These are phyloP conservation scores for Polydesmus complanatus DNA, from an alignment of 2,888 invertebrate species.

Conservation along the genomic window DNA sequence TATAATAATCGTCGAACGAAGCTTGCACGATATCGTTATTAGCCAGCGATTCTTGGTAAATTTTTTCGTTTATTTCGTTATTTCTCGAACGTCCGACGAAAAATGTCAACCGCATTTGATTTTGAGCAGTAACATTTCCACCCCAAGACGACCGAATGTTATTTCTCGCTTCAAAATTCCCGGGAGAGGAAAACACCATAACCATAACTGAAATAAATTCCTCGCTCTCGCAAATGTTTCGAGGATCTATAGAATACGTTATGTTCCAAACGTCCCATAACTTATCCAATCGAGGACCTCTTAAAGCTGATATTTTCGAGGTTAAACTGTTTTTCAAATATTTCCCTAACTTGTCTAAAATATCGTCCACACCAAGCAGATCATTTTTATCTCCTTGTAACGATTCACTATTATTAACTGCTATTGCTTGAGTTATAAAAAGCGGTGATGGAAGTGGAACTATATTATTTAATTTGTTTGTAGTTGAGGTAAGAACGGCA, in stretches of 20 bases:
- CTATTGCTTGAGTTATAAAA: too few species aligned
- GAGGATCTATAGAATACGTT: constrained; percentile 43
- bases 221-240: constrained; percentile 20
- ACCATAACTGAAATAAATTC: constrained; percentile 36
- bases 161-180: constrained; percentile 48
- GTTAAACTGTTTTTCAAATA: neutral
- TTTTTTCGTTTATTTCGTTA: too few species aligned
- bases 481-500: neutral
- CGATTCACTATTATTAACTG: too few species aligned
- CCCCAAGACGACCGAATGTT: constrained; percentile 65
- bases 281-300: constrained; percentile 7
- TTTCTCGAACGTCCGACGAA: constrained; percentile 42
- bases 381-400: too few species aligned
- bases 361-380: neutral
- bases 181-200: constrained; percentile 57
- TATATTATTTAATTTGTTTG: too few species aligned
- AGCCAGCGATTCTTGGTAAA: constrained; percentile 48
- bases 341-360: neutral
- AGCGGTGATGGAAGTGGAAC: neutral
- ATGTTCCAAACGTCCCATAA: constrained; percentile 34
- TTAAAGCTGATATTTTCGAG: constrained; percentile 9
- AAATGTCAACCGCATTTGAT: constrained; percentile 37
- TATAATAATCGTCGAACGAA: constrained; percentile 66
- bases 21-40: constrained; percentile 70
- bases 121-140: constrained; percentile 44